Percentiles rank a stretch among this genome's conserved stretches.
phyloP scores from a whole-genome alignment of 2,113 vertebrate genomes.

The Falco punctatus region DNA sequence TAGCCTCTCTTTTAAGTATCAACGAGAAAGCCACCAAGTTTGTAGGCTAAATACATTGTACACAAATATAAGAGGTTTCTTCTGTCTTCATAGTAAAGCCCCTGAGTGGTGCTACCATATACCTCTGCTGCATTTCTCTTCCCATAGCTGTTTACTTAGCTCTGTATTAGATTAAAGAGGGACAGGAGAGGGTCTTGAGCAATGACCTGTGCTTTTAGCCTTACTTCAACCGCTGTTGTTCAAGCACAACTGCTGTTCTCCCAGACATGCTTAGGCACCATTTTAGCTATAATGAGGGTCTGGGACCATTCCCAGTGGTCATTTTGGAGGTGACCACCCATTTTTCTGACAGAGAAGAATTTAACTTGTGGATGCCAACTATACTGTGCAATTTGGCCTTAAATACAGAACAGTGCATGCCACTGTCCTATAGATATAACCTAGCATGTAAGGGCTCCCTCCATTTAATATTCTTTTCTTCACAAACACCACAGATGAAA shows the following conservation, averaged over 20 bases:
- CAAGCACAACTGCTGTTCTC: background rate
- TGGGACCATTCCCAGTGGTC: background rate
- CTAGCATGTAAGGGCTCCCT: background rate
- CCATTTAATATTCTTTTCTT: background rate
- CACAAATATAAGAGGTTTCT: background rate
- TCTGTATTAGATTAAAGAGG: background rate
- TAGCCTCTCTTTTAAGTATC: background rate
- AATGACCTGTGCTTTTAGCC: background rate
- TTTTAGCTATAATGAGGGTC: background rate
- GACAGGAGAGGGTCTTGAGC: background rate
- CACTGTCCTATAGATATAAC: rapidly evolving
- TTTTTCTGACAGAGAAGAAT: background rate
- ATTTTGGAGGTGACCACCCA: rapidly evolving
- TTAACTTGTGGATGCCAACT: background rate
- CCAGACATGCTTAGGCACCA: background rate
- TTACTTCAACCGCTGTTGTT: background rate
- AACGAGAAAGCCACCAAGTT: background rate
- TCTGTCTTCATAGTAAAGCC: background rate
- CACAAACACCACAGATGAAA: background rate
- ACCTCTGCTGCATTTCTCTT: background rate
- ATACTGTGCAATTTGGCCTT: background rate
- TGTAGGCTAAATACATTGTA: background rate
- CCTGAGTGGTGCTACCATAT: background rate
- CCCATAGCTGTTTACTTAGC: background rate
- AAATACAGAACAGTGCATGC: background rate